Percentiles rank a stretch among this genome's conserved stretches.
These are phyloP conservation scores for Etheostoma nigrum DNA, from an alignment of 2,797 vertebrate genomes.

Conservation along the genomic window DNA sequence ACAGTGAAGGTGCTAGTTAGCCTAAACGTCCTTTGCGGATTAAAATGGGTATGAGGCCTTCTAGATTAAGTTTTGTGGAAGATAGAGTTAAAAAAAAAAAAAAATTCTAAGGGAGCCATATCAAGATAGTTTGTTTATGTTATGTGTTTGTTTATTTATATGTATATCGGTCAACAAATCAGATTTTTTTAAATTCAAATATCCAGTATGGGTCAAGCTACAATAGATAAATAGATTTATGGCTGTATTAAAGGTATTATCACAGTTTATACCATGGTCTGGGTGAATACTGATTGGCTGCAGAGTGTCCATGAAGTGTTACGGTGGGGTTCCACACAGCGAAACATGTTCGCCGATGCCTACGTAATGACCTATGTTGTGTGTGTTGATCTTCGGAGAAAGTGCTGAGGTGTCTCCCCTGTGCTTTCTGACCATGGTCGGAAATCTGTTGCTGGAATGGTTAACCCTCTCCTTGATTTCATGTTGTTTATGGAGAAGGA, in stretches of 20 bases:
- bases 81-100: neutral
- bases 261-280: too few species aligned
- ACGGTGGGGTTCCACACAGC: too few species aligned
- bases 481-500: too few species aligned
- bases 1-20: neutral
- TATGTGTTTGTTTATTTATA: neutral
- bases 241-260: neutral
- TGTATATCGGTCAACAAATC: neutral
- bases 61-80: neutral
- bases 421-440: too few species aligned
- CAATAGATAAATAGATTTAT: neutral
- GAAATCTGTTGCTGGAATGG: too few species aligned
- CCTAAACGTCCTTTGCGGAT: constrained; percentile 5
- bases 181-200: neutral
- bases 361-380: too few species aligned
- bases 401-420: too few species aligned
- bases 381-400: too few species aligned
- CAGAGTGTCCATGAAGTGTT: too few species aligned
- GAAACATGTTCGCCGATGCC: too few species aligned
- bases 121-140: neutral
- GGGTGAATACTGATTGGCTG: too few species aligned
- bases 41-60: neutral
- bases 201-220: neutral
- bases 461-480: too few species aligned
- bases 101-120: neutral